A percentile compares a stretch with the other conserved stretches of the same genome.
Conservation (phyloP, 2,797 vertebrate genomes). For the Thaleichthys pacificus region DNA sequence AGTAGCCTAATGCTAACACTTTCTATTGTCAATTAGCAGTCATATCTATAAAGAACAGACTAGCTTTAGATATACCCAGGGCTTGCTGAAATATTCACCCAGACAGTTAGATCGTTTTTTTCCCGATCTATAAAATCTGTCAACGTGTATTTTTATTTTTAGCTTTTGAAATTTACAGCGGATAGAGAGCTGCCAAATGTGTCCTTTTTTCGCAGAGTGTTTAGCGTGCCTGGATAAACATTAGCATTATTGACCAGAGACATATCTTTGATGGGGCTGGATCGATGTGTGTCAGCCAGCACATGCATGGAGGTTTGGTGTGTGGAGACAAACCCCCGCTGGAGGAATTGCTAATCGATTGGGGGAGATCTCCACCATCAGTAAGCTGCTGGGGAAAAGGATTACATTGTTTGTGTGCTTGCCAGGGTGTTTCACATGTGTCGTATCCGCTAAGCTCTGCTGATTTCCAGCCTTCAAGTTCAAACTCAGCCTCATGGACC, state of each 20-base stretch:
- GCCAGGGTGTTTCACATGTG: conserved; percentile 20
- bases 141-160: conserved; percentile 1
- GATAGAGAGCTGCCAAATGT: conserved; percentile 11
- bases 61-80: background rate
- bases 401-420: conserved; percentile 26
- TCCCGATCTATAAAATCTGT: background rate
- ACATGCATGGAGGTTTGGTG: conserved; percentile 35
- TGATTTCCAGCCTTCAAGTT: conserved; percentile 13
- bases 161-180: background rate
- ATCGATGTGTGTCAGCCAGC: conserved; percentile 39
- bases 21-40: background rate
- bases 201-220: conserved; percentile 2
- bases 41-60: background rate
- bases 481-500: background rate
- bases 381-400: conserved; percentile 22
- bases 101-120: too few species aligned
- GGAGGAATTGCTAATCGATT: conserved; percentile 22
- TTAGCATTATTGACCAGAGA: conserved; percentile 60
- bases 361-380: conserved; percentile 25
- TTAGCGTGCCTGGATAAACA: conserved; percentile 17
- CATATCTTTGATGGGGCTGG: conserved; percentile 52
- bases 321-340: conserved; percentile 22
- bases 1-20: background rate
- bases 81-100: background rate
- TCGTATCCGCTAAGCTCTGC: conserved; percentile 19